These are phyloP conservation scores for Phoebastria nigripes DNA, from an alignment of 2,797 vertebrate genomes.

Conservation along the genomic window DNA sequence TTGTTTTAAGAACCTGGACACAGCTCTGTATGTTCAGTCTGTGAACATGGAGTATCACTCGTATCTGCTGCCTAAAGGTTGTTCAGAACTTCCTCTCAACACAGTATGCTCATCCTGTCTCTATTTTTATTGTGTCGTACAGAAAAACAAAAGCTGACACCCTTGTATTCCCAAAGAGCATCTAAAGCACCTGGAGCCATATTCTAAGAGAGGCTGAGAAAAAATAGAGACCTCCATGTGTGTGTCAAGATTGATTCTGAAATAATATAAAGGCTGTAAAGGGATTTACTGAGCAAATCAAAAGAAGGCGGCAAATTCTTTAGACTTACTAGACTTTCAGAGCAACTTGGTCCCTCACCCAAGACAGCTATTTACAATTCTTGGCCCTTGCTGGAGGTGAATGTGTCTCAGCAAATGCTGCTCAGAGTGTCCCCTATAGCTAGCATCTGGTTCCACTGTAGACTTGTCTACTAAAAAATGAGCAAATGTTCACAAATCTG, in stretches of 20 bases:
- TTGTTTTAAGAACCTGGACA: neutral
- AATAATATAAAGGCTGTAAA: neutral
- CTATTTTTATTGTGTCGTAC: slow-evolving; percentile 13
- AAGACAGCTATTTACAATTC: slow-evolving; percentile 20
- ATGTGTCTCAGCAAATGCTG: slow-evolving; percentile 54
- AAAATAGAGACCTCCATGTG: neutral
- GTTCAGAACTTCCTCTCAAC: slow-evolving; percentile 37
- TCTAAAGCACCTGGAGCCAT: neutral
- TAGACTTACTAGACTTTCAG: slow-evolving; percentile 7
- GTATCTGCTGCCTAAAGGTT: slow-evolving; percentile 21
- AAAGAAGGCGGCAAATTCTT: neutral
- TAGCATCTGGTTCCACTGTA: slow-evolving; percentile 47
- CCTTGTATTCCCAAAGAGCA: neutral
- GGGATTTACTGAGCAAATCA: neutral
- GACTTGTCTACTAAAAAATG: slow-evolving; percentile 28
- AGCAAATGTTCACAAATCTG: slow-evolving; percentile 54
- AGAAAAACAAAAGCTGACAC: slow-evolving; percentile 4
- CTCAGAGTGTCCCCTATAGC: slow-evolving; percentile 50
- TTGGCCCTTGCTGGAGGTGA: slow-evolving; percentile 40
- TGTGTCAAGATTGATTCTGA: neutral
- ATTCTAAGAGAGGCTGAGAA: neutral
- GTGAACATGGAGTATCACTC: neutral
- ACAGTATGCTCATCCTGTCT: neutral
- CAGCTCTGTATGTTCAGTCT: neutral
- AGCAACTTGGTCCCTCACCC: neutral